phyloP scores from a whole-genome alignment of 2,888 invertebrate species.

The Rhimphoctona megacephalus region DNA sequence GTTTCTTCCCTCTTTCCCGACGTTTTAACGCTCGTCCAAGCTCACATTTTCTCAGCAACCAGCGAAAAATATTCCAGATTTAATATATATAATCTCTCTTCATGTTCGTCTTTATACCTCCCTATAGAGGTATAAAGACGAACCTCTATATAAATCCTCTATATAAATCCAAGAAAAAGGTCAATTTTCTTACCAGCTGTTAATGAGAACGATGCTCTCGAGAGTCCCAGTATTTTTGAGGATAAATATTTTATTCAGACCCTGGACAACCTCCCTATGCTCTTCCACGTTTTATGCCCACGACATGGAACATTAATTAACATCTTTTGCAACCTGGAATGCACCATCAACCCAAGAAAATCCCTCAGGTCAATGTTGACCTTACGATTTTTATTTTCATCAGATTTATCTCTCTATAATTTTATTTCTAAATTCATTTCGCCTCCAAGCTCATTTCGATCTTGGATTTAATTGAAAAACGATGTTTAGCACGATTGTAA shows the following conservation, averaged over 20 bases:
- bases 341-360: slow-evolving; percentile 12
- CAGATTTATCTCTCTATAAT: neutral
- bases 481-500: neutral
- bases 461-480: neutral
- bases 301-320: slow-evolving; percentile 47
- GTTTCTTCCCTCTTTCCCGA: slow-evolving; percentile 33
- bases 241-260: neutral
- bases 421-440: neutral
- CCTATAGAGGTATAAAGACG: no score
- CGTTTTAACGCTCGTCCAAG: slow-evolving; percentile 20
- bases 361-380: neutral
- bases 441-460: neutral
- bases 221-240: slow-evolving; percentile 25
- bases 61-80: neutral
- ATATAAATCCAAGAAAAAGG: neutral
- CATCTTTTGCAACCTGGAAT: slow-evolving; percentile 15
- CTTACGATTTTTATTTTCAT: neutral
- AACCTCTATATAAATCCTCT: no score
- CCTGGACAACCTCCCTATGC: neutral
- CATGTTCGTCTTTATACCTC: slow-evolving; percentile 11
- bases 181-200: slow-evolving; percentile 39
- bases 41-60: slow-evolving; percentile 17
- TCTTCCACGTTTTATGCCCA: slow-evolving; percentile 1
- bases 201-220: slow-evolving; percentile 48
- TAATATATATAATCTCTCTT: neutral